phyloP scores from a whole-genome alignment of 2,113 vertebrate species.

The Neolamprologus falcicula region DNA sequence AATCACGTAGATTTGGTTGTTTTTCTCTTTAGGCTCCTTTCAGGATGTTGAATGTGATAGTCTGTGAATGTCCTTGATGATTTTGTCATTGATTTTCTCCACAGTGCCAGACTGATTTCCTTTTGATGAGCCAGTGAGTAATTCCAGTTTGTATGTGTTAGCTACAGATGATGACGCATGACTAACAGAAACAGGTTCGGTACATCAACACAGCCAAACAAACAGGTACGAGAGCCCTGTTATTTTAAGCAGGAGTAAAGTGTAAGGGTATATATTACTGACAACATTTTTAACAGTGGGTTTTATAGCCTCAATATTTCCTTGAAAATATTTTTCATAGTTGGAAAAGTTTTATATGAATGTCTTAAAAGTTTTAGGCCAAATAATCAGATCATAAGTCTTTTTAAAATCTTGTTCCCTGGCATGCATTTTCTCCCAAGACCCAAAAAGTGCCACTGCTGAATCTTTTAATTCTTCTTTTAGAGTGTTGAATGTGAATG shows the following conservation, averaged over 20 bases:
- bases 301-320: neutral
- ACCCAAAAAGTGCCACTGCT: slow-evolving; percentile 2
- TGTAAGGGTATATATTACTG: neutral
- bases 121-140: slow-evolving; percentile 48
- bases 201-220: slow-evolving; percentile 14
- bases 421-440: neutral
- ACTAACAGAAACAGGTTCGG: neutral
- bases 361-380: neutral
- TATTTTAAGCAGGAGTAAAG: neutral
- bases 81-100: slow-evolving; percentile 52
- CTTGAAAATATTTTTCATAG: neutral
- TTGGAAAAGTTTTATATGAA: neutral
- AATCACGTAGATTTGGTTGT: slow-evolving; percentile 40
- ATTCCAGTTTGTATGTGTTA: slow-evolving; percentile 12
- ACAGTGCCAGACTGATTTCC: slow-evolving; percentile 35
- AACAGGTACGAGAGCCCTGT: neutral
- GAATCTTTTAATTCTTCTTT: slow-evolving; percentile 51
- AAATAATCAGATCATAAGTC: neutral
- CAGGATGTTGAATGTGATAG: slow-evolving; percentile 21
- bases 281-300: neutral
- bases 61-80: slow-evolving; percentile 47
- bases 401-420: neutral
- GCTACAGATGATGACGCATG: slow-evolving; percentile 14
- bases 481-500: slow-evolving; percentile 45
- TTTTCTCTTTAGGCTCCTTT: slow-evolving; percentile 44